These are phyloP conservation scores for Drosophila mimica DNA, from an alignment of 2,888 invertebrate genomes.

Conservation along the genomic window DNA sequence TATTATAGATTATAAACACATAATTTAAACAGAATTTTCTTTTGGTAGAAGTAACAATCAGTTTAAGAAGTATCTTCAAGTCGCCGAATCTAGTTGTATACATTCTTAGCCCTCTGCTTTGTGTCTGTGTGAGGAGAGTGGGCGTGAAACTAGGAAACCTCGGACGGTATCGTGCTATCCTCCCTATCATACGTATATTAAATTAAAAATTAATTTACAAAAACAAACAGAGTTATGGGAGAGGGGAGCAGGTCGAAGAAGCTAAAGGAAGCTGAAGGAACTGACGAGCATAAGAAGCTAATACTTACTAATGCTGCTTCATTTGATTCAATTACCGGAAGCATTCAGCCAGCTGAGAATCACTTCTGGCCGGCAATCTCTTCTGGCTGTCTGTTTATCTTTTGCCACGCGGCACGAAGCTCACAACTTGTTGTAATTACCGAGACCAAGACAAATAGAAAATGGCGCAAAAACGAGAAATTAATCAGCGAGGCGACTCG, in stretches of 20 bases:
- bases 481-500: conserved; percentile 70
- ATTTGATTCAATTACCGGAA: conserved; percentile 80
- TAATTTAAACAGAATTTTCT: background rate
- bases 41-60: background rate
- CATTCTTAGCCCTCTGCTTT: conserved; percentile 21
- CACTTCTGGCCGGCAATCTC: conserved; percentile 37
- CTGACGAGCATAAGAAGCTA: conserved; percentile 73
- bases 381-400: conserved; percentile 67
- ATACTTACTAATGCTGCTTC: conserved; percentile 81
- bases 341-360: conserved; percentile 62
- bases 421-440: conserved; percentile 80
- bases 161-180: conserved; percentile 11
- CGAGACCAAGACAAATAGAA: conserved; percentile 82
- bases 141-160: conserved; percentile 33
- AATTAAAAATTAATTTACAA: conserved; percentile 79
- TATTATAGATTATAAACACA: background rate
- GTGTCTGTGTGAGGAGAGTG: conserved; percentile 17
- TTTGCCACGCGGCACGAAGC: conserved; percentile 59
- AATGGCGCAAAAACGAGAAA: conserved; percentile 83
- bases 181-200: conserved; percentile 66
- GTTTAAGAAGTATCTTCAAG: background rate
- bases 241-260: background rate
- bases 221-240: conserved; percentile 73
- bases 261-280: conserved; percentile 20
- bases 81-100: background rate